Evolutionary conservation across 2,113 vertebrate species (phyloP).

Genomic region (Apodemus speciosus): DNA sequence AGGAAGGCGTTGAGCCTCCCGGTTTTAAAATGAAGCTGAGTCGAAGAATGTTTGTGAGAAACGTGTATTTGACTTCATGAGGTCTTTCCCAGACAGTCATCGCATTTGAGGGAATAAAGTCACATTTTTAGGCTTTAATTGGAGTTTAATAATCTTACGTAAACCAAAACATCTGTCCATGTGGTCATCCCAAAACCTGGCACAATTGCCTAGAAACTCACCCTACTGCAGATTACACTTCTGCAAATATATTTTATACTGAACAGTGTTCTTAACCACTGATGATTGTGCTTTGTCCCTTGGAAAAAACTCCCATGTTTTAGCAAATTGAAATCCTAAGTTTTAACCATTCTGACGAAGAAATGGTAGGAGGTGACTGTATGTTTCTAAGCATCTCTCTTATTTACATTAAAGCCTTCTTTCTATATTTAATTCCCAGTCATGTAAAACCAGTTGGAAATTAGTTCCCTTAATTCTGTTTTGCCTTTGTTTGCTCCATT

Average conservation of each 20-base stretch:
- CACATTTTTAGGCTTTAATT: constrained; percentile 4
- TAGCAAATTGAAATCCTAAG: background rate
- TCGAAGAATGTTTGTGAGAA: constrained; percentile 24
- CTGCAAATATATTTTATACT: background rate
- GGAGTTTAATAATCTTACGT: background rate
- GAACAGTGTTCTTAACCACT: constrained; percentile 8
- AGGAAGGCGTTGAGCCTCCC: background rate
- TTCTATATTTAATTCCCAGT: background rate
- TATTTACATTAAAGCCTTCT: constrained; percentile 47
- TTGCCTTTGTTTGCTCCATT: background rate
- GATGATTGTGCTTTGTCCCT: constrained; percentile 27
- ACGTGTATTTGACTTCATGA: background rate
- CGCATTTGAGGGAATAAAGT: constrained; percentile 24
- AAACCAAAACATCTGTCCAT: background rate
- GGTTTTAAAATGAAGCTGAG: constrained; percentile 26
- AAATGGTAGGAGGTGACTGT: constrained; percentile 59
- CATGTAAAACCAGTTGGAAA: constrained; percentile 21
- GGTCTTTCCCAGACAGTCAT: constrained; percentile 39
- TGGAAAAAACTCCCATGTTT: constrained; percentile 31
- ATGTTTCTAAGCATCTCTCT: constrained; percentile 58
- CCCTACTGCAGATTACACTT: background rate
- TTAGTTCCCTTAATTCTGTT: constrained; percentile 22
- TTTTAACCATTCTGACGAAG: constrained; percentile 50
- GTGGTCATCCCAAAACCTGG: background rate
- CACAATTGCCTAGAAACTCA: background rate